A percentile compares a stretch with the other conserved stretches of the same genome.
phyloP scores from a whole-genome alignment of 1,140 invertebrate genomes.

The Atopsyche davidsoni region DNA sequence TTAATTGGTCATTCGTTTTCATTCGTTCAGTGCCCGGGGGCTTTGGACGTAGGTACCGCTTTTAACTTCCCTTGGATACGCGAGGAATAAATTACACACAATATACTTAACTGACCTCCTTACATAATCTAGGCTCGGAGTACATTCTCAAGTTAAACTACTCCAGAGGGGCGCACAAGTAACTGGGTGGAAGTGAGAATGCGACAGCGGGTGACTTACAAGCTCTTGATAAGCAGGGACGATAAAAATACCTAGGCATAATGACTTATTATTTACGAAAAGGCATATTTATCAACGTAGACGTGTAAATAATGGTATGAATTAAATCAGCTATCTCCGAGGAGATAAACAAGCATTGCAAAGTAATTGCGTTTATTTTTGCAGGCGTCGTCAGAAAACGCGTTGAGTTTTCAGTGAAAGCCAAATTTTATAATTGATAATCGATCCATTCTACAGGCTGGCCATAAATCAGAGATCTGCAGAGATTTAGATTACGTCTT shows the following conservation, averaged over 20 bases:
- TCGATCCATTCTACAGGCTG: slow-evolving; percentile 6
- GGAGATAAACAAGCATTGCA: too few species aligned
- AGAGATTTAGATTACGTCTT: slow-evolving; percentile 12
- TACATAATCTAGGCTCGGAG: slow-evolving; percentile 25
- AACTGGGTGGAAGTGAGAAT: neutral
- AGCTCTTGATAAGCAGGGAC: too few species aligned
- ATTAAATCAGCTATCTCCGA: too few species aligned
- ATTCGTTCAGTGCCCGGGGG: slow-evolving; percentile 12
- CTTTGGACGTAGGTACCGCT: slow-evolving; percentile 1
- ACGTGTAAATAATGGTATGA: too few species aligned
- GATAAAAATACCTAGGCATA: too few species aligned
- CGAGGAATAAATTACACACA: slow-evolving; percentile 23
- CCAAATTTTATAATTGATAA: too few species aligned
- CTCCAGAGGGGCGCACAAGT: slow-evolving; percentile 22
- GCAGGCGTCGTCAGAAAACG: too few species aligned
- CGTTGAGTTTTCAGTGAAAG: too few species aligned
- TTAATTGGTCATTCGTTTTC: slow-evolving; percentile 11
- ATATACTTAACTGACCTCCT: slow-evolving; percentile 26
- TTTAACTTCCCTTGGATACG: slow-evolving; percentile 14
- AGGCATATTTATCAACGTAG: too few species aligned
- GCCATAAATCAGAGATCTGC: slow-evolving; percentile 6
- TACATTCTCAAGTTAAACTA: slow-evolving; percentile 8
- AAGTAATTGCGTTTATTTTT: too few species aligned
- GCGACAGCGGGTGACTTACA: slow-evolving; percentile 6
- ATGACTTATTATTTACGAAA: too few species aligned